phyloP scores from a whole-genome alignment of 2,113 vertebrate species.

The Strigops habroptila region DNA sequence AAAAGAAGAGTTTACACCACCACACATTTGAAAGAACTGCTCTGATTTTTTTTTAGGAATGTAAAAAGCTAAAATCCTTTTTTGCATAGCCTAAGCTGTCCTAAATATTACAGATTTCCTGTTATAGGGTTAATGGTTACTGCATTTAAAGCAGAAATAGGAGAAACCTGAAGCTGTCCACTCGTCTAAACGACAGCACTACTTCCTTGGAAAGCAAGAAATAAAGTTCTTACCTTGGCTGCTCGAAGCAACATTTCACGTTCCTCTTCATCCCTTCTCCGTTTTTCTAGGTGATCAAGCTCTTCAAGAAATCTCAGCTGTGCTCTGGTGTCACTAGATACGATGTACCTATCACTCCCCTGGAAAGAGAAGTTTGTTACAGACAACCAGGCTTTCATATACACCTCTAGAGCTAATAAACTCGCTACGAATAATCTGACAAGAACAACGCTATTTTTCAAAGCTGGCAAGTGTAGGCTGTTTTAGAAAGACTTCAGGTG shows the following conservation, averaged over 20 bases:
- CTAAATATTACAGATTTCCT: not conserved
- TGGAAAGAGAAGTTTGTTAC: slow-evolving; percentile 26
- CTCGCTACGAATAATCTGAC: not conserved
- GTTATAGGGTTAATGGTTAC: not conserved
- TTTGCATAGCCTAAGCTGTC: not conserved
- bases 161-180: not conserved
- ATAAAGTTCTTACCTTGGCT: slow-evolving; percentile 78
- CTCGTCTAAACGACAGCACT: not conserved
- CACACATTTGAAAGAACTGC: not conserved
- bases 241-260: slow-evolving; percentile 82
- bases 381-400: not conserved
- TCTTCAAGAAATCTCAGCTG: slow-evolving; percentile 92
- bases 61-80: not conserved
- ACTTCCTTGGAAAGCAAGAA: not conserved
- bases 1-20: not conserved
- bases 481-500: not conserved
- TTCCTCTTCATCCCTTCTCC: slow-evolving; percentile 84
- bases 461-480: not conserved
- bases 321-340: slow-evolving; percentile 83
- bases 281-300: slow-evolving; percentile 85
- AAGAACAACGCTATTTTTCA: not conserved
- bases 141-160: not conserved
- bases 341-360: slow-evolving; percentile 76
- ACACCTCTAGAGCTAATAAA: not conserved
- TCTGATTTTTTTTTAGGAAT: not conserved